Evolutionary conservation across 2,888 invertebrate genomes (phyloP), one percentile per base, ranked within the genome.

Genomic region (Phortica okadai): DNA sequence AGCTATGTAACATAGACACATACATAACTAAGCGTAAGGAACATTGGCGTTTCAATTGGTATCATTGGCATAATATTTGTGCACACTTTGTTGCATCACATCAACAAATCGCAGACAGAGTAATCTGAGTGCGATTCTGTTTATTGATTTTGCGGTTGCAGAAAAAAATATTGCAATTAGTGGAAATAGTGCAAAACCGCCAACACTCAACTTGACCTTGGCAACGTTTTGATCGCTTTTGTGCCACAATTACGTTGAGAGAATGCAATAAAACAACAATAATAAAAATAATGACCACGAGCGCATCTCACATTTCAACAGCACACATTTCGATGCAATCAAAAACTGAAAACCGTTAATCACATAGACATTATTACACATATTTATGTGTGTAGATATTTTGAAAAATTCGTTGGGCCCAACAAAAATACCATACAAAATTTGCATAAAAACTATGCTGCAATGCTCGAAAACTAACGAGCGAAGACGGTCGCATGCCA

Each of bases 201-300:
- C 50, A 50, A 50, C 70, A 72, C 14, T 72, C 50, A 56, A 72
- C 70, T 72, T 72, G 56, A 54, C 56, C 70, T 72, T 72, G 16
- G n/a, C 41, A 44, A 50, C 50, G 14, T 50, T 21, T 25, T 50
- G 50, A 50, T 50, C 2, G 14, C 10, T 50, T 50, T 50, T 11
- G 2, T 14, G 50, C 62, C 11, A 14, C 50, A 50, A 50, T 50
- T 14, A 50, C 50, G 50, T 14, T 50, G 10, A 3, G 10, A 54
- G 11, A 54, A 54, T 54, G 33, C 33, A 33, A 33, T 33, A 33
- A 33, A 33, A 33, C 33, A 33, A 33, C 33, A 33, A 33, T 33
- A 33, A 33, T 33, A 33, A 33, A 33, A 33, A 33, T 33, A 33
- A 33, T 33, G 33, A 33, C 33, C 33, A 33, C 33, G 33, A 33